Base-by-base conservation (phyloP, 1,140 invertebrate genomes). In the Branchinecta lynchi region DNA sequence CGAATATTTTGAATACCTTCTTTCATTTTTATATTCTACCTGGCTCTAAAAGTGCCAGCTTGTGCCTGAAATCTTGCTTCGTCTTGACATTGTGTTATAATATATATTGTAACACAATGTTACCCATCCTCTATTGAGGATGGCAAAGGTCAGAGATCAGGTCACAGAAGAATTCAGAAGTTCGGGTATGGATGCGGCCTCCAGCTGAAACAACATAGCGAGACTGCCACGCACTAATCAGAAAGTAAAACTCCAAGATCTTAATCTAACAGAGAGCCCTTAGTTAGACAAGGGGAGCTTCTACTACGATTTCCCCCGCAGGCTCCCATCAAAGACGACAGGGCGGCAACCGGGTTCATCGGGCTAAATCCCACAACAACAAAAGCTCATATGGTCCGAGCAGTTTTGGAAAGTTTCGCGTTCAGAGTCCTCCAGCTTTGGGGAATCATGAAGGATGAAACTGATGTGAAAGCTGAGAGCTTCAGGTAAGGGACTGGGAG, bases 281-380 rank as follows among this genome's bases (percentile, higher is more conserved):
- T 32, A 32, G 32, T 32, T 32, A 3, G 32, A 32, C 32, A 32
- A 32, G 32, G 32, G 32, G 32, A 32, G 32, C 32, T 32, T 17
- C 65, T 66, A 70, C 32, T 32, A 32, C 32, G 32, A 32, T 32
- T 32, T 71, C 69, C 72, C 73, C 77, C 76, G 69, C 76, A 94
- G 88, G 88, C 90, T 0, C 93, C 93, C 1, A 85, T 93, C 70
- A 93, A 92, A 77, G 89, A 96, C 79, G 85, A 86, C 70, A 82
- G 82, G 17, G 92, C 92, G 1, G 86, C 87, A 2, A 83, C 88
- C 10, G 89, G 89, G 3, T 90, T 96, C 76, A 82, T 96, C 46
- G 93, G 93, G 0, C 79, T 96, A 70, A 91, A 86, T 74, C 84
- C 88, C 0, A 86, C 85, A 0, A 92, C 91, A 0, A 85, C 78